Conservation (phyloP, 2,888 invertebrate genomes). For the Dastarcus helophoroides region DNA sequence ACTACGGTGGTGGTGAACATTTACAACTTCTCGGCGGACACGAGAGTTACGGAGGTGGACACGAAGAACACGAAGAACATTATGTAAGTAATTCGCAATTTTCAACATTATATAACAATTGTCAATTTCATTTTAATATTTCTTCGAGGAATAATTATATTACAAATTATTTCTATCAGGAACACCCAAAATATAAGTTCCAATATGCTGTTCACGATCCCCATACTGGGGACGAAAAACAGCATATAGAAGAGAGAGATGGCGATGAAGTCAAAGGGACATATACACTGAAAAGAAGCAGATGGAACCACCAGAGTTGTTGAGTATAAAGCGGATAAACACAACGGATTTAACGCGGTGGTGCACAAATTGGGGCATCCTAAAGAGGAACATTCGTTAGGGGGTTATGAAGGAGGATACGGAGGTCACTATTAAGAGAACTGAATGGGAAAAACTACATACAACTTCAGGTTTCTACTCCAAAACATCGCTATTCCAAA, state of each 20-base stretch:
- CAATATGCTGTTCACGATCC: conserved; percentile 25
- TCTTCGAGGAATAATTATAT: too few species aligned
- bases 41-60: conserved; percentile 15
- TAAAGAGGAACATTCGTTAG: conserved; percentile 8
- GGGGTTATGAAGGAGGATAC: conserved; percentile 7
- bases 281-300: conserved; percentile 44
- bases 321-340: conserved; percentile 25
- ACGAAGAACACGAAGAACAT: conserved; percentile 18
- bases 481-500: too few species aligned
- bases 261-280: conserved; percentile 51
- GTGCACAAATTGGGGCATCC: conserved; percentile 23
- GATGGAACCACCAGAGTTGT: conserved; percentile 33
- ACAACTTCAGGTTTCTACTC: too few species aligned
- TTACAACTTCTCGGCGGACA: too few species aligned
- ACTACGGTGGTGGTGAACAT: conserved; percentile 11
- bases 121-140: conserved; percentile 3
- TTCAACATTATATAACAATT: conserved; percentile 2
- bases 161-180: conserved; percentile 12
- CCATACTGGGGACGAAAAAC: conserved; percentile 25
- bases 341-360: conserved; percentile 24
- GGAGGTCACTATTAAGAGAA: conserved; percentile 1
- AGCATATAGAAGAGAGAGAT: conserved; percentile 46
- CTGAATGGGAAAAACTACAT: too few species aligned
- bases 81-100: conserved; percentile 19
- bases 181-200: conserved; percentile 24